Evolutionary conservation across 2,797 vertebrate genomes (phyloP), one percentile per base, ranked within the genome.

Genomic region (Coluber constrictor): DNA sequence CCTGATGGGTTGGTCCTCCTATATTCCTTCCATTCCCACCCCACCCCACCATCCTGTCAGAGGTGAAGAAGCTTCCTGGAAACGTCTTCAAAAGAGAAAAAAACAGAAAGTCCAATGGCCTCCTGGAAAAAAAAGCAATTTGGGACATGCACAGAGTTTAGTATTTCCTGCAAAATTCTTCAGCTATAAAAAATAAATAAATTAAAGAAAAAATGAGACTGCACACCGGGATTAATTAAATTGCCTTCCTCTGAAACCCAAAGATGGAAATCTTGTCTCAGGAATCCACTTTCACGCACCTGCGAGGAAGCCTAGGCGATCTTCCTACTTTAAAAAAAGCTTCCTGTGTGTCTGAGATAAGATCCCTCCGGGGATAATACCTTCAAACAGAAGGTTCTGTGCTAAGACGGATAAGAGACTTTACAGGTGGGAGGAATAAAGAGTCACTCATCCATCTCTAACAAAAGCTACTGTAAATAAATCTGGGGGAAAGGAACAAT

Each of bases 401-500:
- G 5, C 2, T 90, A 29, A 92, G 94, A 94, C 13, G 63, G 0
- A 0, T 87, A 60, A 70, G 60, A 87, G 87, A 90, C 51, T 37
- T 20, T 88, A 8, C 29, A 29, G 6, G 23, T 0, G 90, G 16
- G 6, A 93, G 4, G 7, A 2, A 43, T 79, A 0, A 56, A 0
- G 89, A 92, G 32, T 5, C 15, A 86, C 91, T 94, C 0, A 0
- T 5, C 86, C 92, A 92, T 91, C 32, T 91, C 29, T 59, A 54
- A 0, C 63, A 90, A 89, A 59, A 94, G 43, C 11, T 93, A 90
- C 55, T 3, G 1, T 70, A 94, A 88, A 92, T 90, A 90, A 90
- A 93, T 43, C 74, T 37, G 51, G 74, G 51, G 4, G 5, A 43
- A 70, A 0, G 25, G 54, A 15, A 86, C 16, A 90, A 93, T 93